Evolutionary conservation across 2,888 invertebrate genomes (phyloP).

Genomic region (Heliconius ethilla): DNA sequence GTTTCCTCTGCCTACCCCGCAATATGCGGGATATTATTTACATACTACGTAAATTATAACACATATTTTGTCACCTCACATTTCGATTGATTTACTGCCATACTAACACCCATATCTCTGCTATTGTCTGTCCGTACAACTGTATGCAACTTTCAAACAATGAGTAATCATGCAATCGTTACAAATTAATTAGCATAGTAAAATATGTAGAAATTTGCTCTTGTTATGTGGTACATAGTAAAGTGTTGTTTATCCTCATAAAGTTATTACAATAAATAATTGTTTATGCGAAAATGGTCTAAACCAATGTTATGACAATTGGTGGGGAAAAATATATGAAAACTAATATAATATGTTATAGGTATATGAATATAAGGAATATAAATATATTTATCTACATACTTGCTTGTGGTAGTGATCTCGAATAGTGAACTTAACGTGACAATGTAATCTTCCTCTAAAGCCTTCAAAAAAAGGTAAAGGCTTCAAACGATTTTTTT

Average conservation of each 20-base stretch:
- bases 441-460: neutral
- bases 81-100: conserved; percentile 18
- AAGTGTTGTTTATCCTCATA: neutral
- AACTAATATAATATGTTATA: neutral
- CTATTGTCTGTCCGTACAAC: conserved; percentile 44
- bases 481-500: neutral
- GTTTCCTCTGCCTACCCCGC: too few species aligned
- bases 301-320: neutral
- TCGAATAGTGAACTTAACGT: neutral
- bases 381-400: neutral
- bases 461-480: neutral
- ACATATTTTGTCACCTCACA: neutral
- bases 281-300: neutral
- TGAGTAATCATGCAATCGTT: conserved; percentile 49
- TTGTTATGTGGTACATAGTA: conserved; percentile 31
- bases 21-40: neutral
- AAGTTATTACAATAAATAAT: conserved; percentile 9
- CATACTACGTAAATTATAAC: neutral
- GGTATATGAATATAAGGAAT: neutral
- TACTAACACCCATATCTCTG: conserved; percentile 47
- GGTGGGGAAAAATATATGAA: neutral
- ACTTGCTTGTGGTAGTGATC: neutral
- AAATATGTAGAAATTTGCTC: conserved; percentile 46
- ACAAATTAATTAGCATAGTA: conserved; percentile 59
- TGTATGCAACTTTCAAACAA: conserved; percentile 51